These are phyloP conservation scores for Melanargia galathea DNA, from an alignment of 2,888 invertebrate species.

Conservation along the genomic window DNA sequence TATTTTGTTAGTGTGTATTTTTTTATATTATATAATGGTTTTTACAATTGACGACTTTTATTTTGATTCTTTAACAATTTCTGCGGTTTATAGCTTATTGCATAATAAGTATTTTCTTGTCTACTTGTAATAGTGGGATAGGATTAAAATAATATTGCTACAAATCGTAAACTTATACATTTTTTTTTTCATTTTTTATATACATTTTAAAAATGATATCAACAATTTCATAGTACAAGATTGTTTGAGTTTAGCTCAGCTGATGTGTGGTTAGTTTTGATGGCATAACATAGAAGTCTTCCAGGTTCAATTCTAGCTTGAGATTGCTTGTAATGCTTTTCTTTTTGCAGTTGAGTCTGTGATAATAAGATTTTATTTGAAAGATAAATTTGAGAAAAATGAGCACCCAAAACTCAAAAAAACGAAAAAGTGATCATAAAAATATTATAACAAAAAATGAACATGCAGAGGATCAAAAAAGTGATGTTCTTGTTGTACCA, in stretches of 20 bases:
- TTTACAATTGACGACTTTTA: slow-evolving; percentile 29
- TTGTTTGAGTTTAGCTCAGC: slow-evolving; percentile 22
- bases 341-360: slow-evolving; percentile 26
- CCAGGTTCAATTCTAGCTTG: slow-evolving; percentile 39
- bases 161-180: too few species aligned
- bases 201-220: slow-evolving; percentile 23
- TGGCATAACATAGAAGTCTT: slow-evolving; percentile 24
- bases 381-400: slow-evolving; percentile 32
- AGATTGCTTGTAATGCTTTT: slow-evolving; percentile 26
- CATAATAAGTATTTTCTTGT: neutral
- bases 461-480: slow-evolving; percentile 46
- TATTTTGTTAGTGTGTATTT: neutral
- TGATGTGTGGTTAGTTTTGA: neutral
- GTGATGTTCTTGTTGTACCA: slow-evolving; percentile 65
- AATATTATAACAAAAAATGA: slow-evolving; percentile 40
- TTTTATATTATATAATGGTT: neutral
- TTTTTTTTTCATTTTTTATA: slow-evolving; percentile 13
- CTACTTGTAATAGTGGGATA: neutral
- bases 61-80: neutral
- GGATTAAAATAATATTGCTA: neutral
- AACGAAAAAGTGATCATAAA: slow-evolving; percentile 28
- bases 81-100: neutral
- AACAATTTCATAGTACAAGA: neutral
- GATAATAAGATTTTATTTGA: slow-evolving; percentile 11
- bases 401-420: slow-evolving; percentile 38